phyloP scores from a whole-genome alignment of 1,140 invertebrate species.

The Dreissena rostriformis region DNA sequence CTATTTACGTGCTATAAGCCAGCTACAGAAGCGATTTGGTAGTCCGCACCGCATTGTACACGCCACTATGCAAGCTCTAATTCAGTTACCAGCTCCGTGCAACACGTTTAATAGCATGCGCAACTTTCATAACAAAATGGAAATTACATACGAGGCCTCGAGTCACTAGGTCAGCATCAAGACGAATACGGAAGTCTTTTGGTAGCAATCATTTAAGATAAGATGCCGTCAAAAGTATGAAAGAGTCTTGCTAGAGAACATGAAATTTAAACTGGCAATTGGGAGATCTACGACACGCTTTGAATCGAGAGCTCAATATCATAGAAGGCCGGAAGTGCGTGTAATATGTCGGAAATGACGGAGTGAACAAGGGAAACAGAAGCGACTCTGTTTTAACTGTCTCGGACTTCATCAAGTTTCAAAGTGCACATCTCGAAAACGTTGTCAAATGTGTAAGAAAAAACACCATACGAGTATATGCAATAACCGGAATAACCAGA shows the following conservation, averaged over 20 bases:
- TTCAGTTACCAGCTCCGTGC: background rate
- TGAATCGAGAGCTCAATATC: background rate
- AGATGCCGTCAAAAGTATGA: background rate
- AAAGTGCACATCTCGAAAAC: too few species aligned
- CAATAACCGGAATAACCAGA: too few species aligned
- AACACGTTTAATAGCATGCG: background rate
- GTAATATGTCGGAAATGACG: background rate
- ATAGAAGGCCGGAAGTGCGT: too few species aligned
- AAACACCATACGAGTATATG: too few species aligned
- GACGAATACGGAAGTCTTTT: background rate
- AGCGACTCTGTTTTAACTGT: too few species aligned
- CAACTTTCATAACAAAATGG: conserved; percentile 32
- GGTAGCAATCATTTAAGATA: background rate
- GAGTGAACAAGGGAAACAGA: background rate
- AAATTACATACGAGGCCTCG: conserved; percentile 15
- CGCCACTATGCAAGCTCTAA: conserved; percentile 18
- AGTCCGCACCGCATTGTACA: conserved; percentile 17
- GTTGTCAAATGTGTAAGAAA: too few species aligned
- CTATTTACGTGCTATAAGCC: background rate
- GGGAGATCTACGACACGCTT: too few species aligned
- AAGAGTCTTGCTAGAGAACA: background rate
- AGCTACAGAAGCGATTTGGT: conserved; percentile 6
- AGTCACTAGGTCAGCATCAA: conserved; percentile 2
- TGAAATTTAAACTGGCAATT: too few species aligned
- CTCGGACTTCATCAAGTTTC: too few species aligned